These are phyloP conservation scores for Otus scops DNA, from an alignment of 2,797 vertebrate genomes.

Conservation along the genomic window DNA sequence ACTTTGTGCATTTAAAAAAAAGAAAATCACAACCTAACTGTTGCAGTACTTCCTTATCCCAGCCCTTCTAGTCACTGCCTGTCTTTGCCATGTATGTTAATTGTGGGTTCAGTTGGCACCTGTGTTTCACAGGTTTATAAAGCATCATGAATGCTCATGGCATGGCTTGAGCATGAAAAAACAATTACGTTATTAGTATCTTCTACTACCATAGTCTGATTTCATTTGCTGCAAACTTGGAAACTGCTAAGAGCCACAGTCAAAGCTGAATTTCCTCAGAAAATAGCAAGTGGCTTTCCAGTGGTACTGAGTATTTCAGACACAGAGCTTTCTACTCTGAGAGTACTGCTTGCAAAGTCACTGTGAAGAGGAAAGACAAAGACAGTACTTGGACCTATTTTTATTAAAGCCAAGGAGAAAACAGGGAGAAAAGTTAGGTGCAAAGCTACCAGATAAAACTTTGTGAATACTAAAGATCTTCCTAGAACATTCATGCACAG, in stretches of 20 bases:
- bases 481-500: accelerated
- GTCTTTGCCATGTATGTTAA: background rate
- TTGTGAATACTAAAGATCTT: background rate
- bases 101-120: background rate
- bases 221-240: background rate
- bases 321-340: background rate
- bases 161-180: background rate
- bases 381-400: background rate
- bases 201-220: background rate
- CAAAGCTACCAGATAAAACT: background rate
- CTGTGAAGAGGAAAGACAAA: background rate
- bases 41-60: background rate
- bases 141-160: background rate
- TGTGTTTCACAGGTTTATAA: background rate
- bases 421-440: background rate
- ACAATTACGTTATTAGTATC: background rate
- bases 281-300: background rate
- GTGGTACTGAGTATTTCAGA: background rate
- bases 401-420: background rate
- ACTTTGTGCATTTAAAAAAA: background rate
- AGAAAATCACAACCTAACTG: background rate
- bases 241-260: background rate
- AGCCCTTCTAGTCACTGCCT: background rate
- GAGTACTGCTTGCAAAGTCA: background rate
- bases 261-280: background rate